A percentile compares a stretch with the other conserved stretches of the same genome.
phyloP scores from a whole-genome alignment of 2,888 invertebrate species.

The Calameuta pallipes region DNA sequence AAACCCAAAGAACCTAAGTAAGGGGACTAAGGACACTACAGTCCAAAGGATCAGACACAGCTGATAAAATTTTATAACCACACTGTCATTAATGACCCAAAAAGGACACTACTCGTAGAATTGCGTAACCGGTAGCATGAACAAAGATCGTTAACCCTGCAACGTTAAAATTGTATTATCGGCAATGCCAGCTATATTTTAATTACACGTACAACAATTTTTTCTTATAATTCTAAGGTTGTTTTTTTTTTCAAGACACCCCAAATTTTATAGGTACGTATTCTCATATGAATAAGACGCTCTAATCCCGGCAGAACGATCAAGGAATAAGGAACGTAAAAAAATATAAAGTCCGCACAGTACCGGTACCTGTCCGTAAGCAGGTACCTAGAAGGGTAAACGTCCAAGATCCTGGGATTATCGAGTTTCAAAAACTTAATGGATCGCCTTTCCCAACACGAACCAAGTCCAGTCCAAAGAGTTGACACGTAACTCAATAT shows the following conservation, averaged over 20 bases:
- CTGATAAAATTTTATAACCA: neutral
- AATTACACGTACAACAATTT: too few species aligned
- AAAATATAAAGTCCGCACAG: neutral
- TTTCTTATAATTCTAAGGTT: too few species aligned
- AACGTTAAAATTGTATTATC: too few species aligned
- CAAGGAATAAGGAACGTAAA: neutral
- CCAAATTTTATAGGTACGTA: neutral
- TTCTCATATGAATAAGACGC: neutral
- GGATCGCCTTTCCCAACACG: neutral
- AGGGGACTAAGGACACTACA: neutral
- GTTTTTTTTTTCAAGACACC: neutral
- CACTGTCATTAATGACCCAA: neutral
- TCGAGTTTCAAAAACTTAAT: neutral
- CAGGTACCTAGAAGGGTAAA: neutral
- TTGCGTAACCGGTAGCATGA: neutral
- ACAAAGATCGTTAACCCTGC: neutral
- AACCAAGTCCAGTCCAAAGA: neutral
- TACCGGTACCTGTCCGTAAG: neutral
- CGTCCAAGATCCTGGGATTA: neutral
- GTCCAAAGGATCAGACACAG: neutral
- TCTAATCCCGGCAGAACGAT: neutral
- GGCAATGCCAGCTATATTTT: too few species aligned
- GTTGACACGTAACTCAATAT: constrained; percentile 63
- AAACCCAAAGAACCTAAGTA: too few species aligned
- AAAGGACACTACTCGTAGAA: neutral